Base-by-base conservation (phyloP, 2,888 invertebrate species). In the Phania funesta region DNA sequence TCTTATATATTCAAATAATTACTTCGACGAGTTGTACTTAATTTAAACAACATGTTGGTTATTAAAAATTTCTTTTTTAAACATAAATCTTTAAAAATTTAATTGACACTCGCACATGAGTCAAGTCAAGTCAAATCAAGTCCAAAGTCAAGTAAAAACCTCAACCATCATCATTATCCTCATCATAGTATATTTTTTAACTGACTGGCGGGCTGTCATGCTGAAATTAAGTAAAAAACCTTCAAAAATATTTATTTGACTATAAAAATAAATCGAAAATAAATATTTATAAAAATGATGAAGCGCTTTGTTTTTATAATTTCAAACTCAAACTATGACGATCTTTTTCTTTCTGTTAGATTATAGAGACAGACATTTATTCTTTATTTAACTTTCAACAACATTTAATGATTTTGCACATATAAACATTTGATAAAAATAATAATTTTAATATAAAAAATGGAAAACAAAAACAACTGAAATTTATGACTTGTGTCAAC, bases 171-270 rank as follows among this genome's bases (percentile, higher is more conserved):
- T 41, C 16, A 41, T 16, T n/a, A n/a, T n/a, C n/a, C n/a, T n/a
- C n/a, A n/a, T n/a, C n/a, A n/a, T n/a, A n/a, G n/a, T n/a, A 9
- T 16, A 44, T 54, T 54, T 44, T 44, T 44, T n/a, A n/a, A n/a
- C n/a, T n/a, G n/a, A n/a, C n/a, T n/a, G 44, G 18, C n/a, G 68
- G 20, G 26, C 35, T 41, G 56, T 73, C 81, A 81, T 77, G 67
- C 80, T 76, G 68, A 44, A 65, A 65, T 56, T 74, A 54, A 68
- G 62, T 56, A 46, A 67, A 60, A 38, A 60, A 54, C 58, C 65
- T 75, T 74, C 56, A 62, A 64, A 80, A 46, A 38, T 41, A 38
- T 64, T 68, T 46, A 44, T 26, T 24, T 44, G 52, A 60, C 62
- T 52, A 32, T 5, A 50, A 29, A 50, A 8, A 71, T 35, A 65